Evolutionary conservation across 2,888 invertebrate genomes (phyloP), one percentile per base, ranked within the genome.

Genomic region (Smittia aterrima): DNA sequence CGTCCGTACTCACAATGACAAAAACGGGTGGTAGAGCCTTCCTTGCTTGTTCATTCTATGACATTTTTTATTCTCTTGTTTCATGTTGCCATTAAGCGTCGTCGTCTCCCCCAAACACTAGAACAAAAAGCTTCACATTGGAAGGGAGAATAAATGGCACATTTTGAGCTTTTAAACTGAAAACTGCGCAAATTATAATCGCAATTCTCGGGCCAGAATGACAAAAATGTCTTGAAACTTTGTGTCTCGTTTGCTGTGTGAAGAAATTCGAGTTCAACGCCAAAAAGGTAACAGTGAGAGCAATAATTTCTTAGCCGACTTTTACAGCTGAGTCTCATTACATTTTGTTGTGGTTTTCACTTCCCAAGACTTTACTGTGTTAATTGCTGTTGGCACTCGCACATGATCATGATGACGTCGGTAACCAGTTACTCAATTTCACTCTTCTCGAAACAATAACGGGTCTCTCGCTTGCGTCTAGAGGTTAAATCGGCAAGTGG

Each of bases 321-420:
- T n/a, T n/a, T n/a, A n/a, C n/a, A n/a, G n/a, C n/a, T n/a, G n/a
- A n/a, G n/a, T n/a, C n/a, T n/a, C n/a, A n/a, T n/a, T n/a, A n/a
- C n/a, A n/a, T n/a, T 9, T 64, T 27, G 13, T 16, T 24, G 27
- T 64, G 16, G 64, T 67, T 24, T 40, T 67, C 16, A 13, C 32
- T 41, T 27, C 32, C 4, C 18, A n/a, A 27, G 32, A 27, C 13
- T 70, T 70, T 40, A 72, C 32, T 72, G 72, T 72, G 62, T 40
- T 72, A 72, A 72, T 72, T 72, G 58, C 62, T 54, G 18, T 71
- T 71, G 54, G 70, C 54, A 71, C 54, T 32, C 54, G 54, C 27
- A n/a, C 54, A 25, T 20, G 70, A 16, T 53, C 25, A 53, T 64
- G 64, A 64, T 25, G 58, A n/a, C n/a, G 38, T 47, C 47, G 47